Conservation (phyloP, 1,140 invertebrate species). For the Cheumatopsyche charites region DNA sequence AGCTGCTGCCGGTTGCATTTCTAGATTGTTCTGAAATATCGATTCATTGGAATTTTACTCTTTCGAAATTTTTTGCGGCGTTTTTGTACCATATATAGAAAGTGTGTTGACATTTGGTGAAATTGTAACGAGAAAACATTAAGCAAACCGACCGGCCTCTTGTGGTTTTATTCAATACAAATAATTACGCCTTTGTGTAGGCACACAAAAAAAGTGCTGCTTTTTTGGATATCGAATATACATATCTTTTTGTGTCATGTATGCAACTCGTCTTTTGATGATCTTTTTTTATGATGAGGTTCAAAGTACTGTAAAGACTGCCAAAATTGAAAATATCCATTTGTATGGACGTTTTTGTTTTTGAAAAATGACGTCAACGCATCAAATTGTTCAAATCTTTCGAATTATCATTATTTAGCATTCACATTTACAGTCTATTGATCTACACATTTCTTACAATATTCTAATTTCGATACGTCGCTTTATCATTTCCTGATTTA, state of each 20-base stretch:
- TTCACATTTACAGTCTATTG: too few species aligned
- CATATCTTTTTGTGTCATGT: not conserved
- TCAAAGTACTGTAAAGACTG: not conserved
- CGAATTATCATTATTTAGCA: not conserved
- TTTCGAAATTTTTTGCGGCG: too few species aligned
- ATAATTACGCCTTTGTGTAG: not conserved
- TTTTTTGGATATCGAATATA: not conserved
- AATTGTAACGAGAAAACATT: too few species aligned
- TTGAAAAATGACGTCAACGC: not conserved
- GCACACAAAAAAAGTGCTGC: not conserved
- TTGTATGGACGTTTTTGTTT: not conserved
- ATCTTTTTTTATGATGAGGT: not conserved
- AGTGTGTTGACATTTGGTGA: too few species aligned
- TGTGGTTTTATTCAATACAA: too few species aligned
- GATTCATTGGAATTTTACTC: too few species aligned
- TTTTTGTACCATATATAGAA: too few species aligned
- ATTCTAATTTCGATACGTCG: not conserved
- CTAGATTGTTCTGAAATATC: too few species aligned
- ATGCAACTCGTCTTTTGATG: not conserved
- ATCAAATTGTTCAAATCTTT: constrained; percentile 1
- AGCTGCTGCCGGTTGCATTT: too few species aligned
- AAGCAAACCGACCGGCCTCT: too few species aligned
- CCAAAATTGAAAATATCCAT: not conserved
- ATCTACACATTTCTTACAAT: too few species aligned
- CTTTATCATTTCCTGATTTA: not conserved